A percentile compares a stretch with the other conserved stretches of the same genome.
Conservation (phyloP, 2,797 vertebrate species). For the Cynodonichthys magdalenae region DNA sequence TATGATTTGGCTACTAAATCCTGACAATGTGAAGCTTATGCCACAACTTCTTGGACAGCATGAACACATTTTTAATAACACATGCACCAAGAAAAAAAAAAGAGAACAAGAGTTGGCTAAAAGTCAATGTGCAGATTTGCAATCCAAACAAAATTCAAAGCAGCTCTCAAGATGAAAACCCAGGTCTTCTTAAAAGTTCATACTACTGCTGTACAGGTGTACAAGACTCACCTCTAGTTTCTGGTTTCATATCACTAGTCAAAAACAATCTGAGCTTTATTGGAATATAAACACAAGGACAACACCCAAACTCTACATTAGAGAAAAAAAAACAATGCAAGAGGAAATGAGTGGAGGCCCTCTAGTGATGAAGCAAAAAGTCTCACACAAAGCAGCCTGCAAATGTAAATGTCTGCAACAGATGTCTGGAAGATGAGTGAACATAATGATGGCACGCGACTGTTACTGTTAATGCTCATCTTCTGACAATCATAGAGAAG, state of each 20-base stretch:
- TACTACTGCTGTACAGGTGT: background rate
- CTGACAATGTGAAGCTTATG: constrained; percentile 25
- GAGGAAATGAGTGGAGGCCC: constrained; percentile 9
- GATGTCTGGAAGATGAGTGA: constrained; percentile 5
- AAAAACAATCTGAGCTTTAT: constrained; percentile 31
- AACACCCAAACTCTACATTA: background rate
- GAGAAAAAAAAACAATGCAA: constrained; percentile 24
- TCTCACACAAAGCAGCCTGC: constrained; percentile 2
- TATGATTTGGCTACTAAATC: constrained; percentile 21
- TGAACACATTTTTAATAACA: constrained; percentile 27
- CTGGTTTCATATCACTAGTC: constrained; percentile 23
- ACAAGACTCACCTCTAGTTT: constrained; percentile 6
- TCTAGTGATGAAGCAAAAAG: background rate
- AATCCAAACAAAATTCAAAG: constrained; percentile 81
- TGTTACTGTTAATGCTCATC: constrained; percentile 17
- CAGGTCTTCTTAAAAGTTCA: constrained; percentile 23
- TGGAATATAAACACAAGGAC: constrained; percentile 31
- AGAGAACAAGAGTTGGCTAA: background rate
- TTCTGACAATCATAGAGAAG: background rate
- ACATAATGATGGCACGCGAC: constrained; percentile 2
- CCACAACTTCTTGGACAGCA: constrained; percentile 23
- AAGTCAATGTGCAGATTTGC: constrained; percentile 67
- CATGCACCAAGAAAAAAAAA: background rate
- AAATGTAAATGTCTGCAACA: constrained; percentile 31
- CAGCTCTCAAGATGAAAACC: constrained; percentile 38